These are phyloP conservation scores for Cantharis nigra DNA, from an alignment of 2,888 invertebrate species.

Conservation along the genomic window DNA sequence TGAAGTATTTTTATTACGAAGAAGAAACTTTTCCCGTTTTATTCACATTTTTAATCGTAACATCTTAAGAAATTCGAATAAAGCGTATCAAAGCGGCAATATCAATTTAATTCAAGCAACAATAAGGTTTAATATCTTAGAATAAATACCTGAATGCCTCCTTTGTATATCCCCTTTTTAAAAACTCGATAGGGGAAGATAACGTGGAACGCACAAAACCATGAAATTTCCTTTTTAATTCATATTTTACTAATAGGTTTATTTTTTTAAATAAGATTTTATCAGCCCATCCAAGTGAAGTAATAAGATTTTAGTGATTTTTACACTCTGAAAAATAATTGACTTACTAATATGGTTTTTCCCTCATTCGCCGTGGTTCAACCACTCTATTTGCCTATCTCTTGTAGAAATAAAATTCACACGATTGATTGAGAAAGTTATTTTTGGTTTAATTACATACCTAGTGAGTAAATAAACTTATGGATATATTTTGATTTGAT, in stretches of 20 bases:
- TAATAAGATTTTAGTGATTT: background rate
- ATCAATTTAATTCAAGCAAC: conserved; percentile 33
- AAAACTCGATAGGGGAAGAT: background rate
- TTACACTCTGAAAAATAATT: background rate
- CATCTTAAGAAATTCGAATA: conserved; percentile 7
- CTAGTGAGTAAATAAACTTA: background rate
- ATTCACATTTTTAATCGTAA: conserved; percentile 30
- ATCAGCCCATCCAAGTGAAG: background rate
- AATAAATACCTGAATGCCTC: conserved; percentile 39
- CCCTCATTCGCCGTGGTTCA: background rate
- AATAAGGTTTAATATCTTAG: conserved; percentile 38
- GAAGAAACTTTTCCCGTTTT: conserved; percentile 1
- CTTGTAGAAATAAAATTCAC: background rate
- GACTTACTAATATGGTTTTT: background rate
- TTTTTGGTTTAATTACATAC: background rate
- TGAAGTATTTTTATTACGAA: too few relatives aligned
- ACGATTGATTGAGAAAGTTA: background rate
- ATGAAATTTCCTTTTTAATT: background rate
- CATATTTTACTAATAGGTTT: background rate
- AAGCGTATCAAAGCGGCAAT: conserved; percentile 20
- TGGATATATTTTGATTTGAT: conserved; percentile 4
- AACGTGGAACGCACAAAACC: background rate
- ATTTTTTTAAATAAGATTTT: background rate
- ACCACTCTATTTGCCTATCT: too few relatives aligned
- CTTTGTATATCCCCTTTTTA: conserved; percentile 30